Percentiles rank a stretch among this genome's conserved stretches.
Evolutionary conservation across 2,797 vertebrate species (phyloP).

Genomic region (Pempheris klunzingeri): DNA sequence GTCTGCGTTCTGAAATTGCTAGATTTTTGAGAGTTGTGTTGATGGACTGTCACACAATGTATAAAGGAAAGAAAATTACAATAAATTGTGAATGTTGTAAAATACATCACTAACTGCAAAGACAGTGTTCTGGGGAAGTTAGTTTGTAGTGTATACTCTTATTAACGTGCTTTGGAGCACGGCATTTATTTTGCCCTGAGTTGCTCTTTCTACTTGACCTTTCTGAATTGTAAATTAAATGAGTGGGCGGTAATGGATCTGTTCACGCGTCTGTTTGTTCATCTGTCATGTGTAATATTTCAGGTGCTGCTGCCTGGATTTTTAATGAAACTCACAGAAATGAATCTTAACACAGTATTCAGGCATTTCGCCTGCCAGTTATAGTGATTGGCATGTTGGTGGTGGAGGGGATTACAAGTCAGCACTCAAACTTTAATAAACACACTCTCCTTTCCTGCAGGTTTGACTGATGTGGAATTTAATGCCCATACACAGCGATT

Average conservation of each 20-base stretch:
- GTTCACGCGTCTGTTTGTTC: constrained; percentile 18
- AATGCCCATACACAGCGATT: neutral
- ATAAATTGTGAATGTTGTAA: neutral
- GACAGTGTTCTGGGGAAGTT: neutral
- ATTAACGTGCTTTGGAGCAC: constrained; percentile 3
- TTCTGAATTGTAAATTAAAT: constrained; percentile 14
- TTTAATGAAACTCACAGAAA: constrained; percentile 42
- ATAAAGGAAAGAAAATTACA: neutral
- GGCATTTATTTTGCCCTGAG: constrained; percentile 12
- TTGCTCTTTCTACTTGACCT: neutral
- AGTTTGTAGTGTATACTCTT: neutral
- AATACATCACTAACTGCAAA: neutral
- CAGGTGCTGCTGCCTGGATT: constrained; percentile 27
- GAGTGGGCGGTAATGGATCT: constrained; percentile 23
- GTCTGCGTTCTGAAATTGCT: neutral
- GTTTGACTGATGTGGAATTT: constrained; percentile 39
- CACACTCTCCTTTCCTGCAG: constrained; percentile 24
- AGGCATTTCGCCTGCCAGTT: constrained; percentile 40
- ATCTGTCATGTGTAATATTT: constrained; percentile 22
- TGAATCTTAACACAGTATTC: constrained; percentile 16
- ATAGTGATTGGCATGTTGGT: constrained; percentile 48
- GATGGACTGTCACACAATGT: neutral
- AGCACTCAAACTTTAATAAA: constrained; percentile 50
- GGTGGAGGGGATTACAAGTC: constrained; percentile 31
- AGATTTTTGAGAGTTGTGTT: neutral